Conservation (phyloP, 2,113 vertebrate species). For the Cairina moschata region DNA sequence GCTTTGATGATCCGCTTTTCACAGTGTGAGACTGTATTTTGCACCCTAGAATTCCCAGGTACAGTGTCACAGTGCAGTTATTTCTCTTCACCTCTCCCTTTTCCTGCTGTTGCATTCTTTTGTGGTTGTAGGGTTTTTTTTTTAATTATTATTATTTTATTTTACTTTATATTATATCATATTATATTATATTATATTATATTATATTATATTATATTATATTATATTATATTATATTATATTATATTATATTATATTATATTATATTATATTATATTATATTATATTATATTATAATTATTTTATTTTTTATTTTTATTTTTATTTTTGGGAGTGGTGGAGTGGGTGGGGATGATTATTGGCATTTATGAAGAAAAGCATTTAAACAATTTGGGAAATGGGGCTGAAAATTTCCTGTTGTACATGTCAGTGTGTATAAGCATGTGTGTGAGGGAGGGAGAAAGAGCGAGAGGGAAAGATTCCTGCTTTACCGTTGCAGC, state of each 20-base stretch:
- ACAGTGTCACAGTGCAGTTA: not conserved
- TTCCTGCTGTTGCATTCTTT: slow-evolving; percentile 1
- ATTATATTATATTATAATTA: not conserved
- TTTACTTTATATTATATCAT: too few relatives aligned
- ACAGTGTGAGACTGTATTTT: slow-evolving; percentile 29
- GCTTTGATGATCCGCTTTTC: slow-evolving; percentile 43
- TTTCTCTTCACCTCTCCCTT: slow-evolving; percentile 14
- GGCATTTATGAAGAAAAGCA: not conserved
- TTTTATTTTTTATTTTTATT: too few relatives aligned
- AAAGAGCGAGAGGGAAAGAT: not conserved
- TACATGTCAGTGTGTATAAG: not conserved
- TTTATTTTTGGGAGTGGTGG: too few relatives aligned
- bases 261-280: too few relatives aligned
- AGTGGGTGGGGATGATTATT: not conserved
- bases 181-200: too few relatives aligned
- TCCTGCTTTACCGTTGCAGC: not conserved
- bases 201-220: too few relatives aligned
- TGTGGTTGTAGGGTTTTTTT: not conserved
- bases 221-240: too few relatives aligned
- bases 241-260: too few relatives aligned
- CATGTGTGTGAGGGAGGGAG: not conserved
- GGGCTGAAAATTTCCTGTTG: not conserved
- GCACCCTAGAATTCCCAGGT: slow-evolving; percentile 29
- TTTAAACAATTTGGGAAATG: not conserved
- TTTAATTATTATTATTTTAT: too few relatives aligned